These are phyloP conservation scores for Salminus brasiliensis DNA, from an alignment of 2,113 vertebrate species.

Conservation along the genomic window DNA sequence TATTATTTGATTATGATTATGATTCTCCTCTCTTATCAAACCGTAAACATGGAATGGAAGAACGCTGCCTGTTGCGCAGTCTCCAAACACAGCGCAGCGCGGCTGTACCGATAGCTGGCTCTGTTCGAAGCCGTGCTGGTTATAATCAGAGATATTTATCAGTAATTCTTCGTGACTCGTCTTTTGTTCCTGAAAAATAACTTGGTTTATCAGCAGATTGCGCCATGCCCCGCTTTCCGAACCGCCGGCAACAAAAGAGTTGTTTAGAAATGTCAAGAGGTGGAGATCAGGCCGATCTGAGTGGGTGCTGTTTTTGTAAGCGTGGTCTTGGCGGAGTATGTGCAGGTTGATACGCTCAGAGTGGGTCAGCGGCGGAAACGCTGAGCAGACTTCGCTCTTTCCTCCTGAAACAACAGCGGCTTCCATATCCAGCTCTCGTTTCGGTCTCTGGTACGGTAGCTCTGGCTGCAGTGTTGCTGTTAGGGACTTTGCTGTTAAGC, in stretches of 20 bases:
- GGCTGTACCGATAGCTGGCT: too few relatives aligned
- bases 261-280: background rate
- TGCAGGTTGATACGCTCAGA: too few relatives aligned
- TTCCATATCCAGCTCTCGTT: too few relatives aligned
- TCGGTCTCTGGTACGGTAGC: too few relatives aligned
- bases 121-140: background rate
- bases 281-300: background rate
- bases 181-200: conserved; percentile 25
- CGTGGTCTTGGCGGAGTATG: background rate
- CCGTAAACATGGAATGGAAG: background rate
- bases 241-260: background rate
- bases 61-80: background rate
- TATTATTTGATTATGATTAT: background rate
- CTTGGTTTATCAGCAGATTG: conserved; percentile 17
- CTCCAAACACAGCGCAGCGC: background rate
- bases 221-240: background rate
- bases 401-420: too few relatives aligned
- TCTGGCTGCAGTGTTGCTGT: too few relatives aligned
- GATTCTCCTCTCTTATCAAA: background rate
- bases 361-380: too few relatives aligned
- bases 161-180: conserved; percentile 36
- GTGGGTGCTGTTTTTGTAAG: too few relatives aligned
- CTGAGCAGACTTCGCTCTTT: too few relatives aligned
- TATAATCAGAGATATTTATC: conserved; percentile 44
- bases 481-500: too few relatives aligned